Percentiles rank a stretch among this genome's conserved stretches.
phyloP scores from a whole-genome alignment of 2,113 vertebrate species.

The Nycticorax nycticorax region DNA sequence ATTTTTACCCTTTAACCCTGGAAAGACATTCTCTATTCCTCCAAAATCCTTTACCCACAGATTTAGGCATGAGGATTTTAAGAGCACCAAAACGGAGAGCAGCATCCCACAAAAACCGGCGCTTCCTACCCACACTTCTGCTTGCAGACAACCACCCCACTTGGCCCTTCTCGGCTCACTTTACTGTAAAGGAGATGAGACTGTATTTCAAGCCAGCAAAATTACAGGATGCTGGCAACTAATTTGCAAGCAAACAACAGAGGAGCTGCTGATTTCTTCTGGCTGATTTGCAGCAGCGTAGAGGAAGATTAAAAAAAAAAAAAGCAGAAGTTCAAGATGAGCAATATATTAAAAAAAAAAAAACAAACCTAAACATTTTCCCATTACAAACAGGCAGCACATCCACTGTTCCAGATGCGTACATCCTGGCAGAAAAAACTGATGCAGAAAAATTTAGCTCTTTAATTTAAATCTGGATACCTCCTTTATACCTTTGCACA shows the following conservation, averaged over 20 bases:
- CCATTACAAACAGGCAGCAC: background rate
- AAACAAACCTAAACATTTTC: background rate
- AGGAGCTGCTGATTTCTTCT: conserved; percentile 2
- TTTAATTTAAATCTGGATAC: conserved; percentile 3
- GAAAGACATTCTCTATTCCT: background rate
- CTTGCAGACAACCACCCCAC: background rate
- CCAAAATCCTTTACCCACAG: background rate
- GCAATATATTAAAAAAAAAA: background rate
- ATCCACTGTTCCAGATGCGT: background rate
- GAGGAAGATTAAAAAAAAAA: background rate
- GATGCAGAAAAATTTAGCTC: background rate
- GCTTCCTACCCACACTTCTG: background rate
- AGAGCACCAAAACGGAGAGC: background rate
- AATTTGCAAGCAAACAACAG: conserved; percentile 19
- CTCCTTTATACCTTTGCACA: background rate
- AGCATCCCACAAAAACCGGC: background rate
- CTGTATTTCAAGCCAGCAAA: conserved; percentile 4
- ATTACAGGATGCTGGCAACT: conserved; percentile 5
- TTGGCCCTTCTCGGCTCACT: background rate
- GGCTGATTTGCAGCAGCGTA: background rate
- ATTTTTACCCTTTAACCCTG: background rate
- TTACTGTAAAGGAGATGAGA: background rate
- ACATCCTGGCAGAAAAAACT: background rate
- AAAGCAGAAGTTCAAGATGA: background rate
- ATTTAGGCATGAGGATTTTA: background rate